Conservation (phyloP, 2,797 vertebrate species). For the Menidia menidia region DNA sequence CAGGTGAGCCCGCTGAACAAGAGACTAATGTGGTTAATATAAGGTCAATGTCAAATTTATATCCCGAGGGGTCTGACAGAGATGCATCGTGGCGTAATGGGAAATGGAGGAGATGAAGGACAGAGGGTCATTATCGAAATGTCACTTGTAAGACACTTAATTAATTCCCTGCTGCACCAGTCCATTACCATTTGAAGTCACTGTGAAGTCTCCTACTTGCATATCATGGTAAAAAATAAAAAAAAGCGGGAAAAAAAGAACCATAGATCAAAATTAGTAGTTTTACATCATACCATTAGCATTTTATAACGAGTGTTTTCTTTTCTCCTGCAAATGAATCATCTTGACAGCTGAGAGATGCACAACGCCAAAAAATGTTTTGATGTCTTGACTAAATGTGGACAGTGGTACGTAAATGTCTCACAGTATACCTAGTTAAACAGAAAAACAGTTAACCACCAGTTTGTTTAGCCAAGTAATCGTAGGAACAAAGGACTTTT, state of each 20-base stretch:
- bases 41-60: slow-evolving; percentile 41
- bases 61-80: slow-evolving; percentile 17
- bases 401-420: too few species aligned
- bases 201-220: slow-evolving; percentile 11
- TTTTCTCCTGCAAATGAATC: background rate
- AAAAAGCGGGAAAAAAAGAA: background rate
- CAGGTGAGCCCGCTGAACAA: background rate
- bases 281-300: too few species aligned
- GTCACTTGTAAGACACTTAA: slow-evolving; percentile 39
- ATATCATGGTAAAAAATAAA: background rate
- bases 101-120: slow-evolving; percentile 30
- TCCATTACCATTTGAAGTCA: slow-evolving; percentile 33
- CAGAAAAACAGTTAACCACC: too few species aligned
- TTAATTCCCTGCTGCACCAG: slow-evolving; percentile 39
- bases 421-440: too few species aligned
- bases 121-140: slow-evolving; percentile 42
- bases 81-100: slow-evolving; percentile 20
- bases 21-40: slow-evolving; percentile 10
- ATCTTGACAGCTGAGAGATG: background rate
- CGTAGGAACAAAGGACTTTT: background rate
- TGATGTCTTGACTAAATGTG: too few species aligned
- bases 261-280: background rate
- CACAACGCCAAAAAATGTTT: too few species aligned
- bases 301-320: background rate
- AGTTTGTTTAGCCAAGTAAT: background rate